A percentile compares a stretch with the other conserved stretches of the same genome.
Conservation (phyloP, 2,797 vertebrate genomes). For the Notolabrus celidotus region DNA sequence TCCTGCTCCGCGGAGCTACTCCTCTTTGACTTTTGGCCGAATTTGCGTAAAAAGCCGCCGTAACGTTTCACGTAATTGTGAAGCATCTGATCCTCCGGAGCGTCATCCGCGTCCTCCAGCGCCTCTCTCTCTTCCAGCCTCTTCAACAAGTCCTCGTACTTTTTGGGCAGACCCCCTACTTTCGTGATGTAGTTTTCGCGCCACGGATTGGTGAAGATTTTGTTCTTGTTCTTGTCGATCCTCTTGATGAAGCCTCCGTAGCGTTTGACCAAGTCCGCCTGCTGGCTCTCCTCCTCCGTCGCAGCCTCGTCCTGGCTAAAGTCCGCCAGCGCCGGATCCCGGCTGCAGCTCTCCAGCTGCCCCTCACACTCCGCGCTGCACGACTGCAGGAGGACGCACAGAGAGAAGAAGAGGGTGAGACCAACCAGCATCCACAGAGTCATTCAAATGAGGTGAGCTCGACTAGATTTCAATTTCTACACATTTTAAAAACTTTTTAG, state of each 20-base stretch:
- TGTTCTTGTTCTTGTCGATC: slow-evolving; percentile 87
- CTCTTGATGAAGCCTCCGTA: slow-evolving; percentile 87
- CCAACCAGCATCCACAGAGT: neutral
- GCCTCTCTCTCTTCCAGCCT: slow-evolving; percentile 74
- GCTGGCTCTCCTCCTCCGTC: slow-evolving; percentile 63
- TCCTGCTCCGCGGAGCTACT: slow-evolving; percentile 76
- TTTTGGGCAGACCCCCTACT: slow-evolving; percentile 72
- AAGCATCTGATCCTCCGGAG: slow-evolving; percentile 48
- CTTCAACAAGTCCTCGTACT: slow-evolving; percentile 79
- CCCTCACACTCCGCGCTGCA: slow-evolving; percentile 91
- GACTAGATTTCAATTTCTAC: neutral
- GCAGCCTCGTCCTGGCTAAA: slow-evolving; percentile 58
- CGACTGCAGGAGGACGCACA: slow-evolving; percentile 80
- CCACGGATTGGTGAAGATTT: slow-evolving; percentile 75
- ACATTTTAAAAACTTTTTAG: neutral
- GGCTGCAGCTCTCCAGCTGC: slow-evolving; percentile 82
- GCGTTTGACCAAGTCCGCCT: slow-evolving; percentile 77
- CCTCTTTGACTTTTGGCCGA: slow-evolving; percentile 89
- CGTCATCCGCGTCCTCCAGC: slow-evolving; percentile 40
- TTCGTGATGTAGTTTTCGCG: slow-evolving; percentile 82
- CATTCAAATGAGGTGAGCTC: too few species aligned
- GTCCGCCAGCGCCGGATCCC: slow-evolving; percentile 78
- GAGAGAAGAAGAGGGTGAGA: slow-evolving; percentile 3
- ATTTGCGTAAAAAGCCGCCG: slow-evolving; percentile 93
- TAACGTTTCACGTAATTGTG: slow-evolving; percentile 87